These are phyloP conservation scores for Mastomys coucha DNA, from an alignment of 2,113 vertebrate genomes.

Conservation along the genomic window DNA sequence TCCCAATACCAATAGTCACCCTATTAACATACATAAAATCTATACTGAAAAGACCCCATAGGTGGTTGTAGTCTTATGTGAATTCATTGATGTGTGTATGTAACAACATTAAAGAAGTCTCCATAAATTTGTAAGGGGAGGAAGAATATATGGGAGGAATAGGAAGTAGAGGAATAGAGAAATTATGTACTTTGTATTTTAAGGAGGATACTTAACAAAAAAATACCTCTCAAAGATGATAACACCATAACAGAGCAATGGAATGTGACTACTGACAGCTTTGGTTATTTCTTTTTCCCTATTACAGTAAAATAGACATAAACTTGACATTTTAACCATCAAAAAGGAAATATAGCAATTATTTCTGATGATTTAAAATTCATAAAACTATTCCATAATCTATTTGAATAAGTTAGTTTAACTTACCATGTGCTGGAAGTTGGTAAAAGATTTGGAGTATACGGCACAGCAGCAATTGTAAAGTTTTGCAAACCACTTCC, in stretches of 20 bases:
- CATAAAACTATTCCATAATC: conserved; percentile 41
- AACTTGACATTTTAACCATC: background rate
- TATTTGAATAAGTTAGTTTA: conserved; percentile 45
- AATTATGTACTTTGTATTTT: background rate
- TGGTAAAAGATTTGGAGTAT: conserved; percentile 95
- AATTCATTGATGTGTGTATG: background rate
- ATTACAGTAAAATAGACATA: background rate
- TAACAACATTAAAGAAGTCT: background rate
- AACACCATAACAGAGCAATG: background rate
- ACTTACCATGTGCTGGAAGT: conserved; percentile 98
- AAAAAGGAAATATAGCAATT: background rate
- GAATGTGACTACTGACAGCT: background rate
- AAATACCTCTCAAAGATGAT: background rate
- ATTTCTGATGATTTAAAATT: conserved; percentile 34
- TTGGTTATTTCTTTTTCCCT: background rate
- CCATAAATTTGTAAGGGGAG: background rate
- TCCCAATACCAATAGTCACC: background rate
- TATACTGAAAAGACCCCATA: background rate
- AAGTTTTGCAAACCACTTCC: conserved; percentile 98
- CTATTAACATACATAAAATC: background rate
- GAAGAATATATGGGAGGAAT: background rate
- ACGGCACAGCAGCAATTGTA: conserved; percentile 96
- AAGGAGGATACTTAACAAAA: background rate
- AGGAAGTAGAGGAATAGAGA: background rate
- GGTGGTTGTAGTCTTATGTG: no score